Percentiles rank a stretch among this genome's conserved stretches.
Evolutionary conservation across 2,113 vertebrate genomes (phyloP).

Genomic region (Taxidea taxus): DNA sequence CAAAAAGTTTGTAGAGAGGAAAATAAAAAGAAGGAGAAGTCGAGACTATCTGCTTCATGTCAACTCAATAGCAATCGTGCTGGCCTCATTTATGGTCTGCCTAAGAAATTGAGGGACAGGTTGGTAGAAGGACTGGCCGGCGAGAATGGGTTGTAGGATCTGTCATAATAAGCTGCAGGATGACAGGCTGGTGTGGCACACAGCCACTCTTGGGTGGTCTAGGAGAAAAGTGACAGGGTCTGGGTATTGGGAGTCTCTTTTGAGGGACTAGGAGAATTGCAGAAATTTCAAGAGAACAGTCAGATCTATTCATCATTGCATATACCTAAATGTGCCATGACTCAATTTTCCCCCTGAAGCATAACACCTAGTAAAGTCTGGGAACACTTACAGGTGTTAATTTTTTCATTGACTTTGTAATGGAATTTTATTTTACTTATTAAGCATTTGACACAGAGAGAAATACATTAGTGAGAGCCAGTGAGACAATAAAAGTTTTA

Average conservation of each 20-base stretch:
- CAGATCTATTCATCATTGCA: constrained; percentile 51
- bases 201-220: constrained; percentile 5
- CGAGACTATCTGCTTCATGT: not conserved
- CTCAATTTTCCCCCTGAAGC: constrained; percentile 54
- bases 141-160: not conserved
- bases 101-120: constrained; percentile 20
- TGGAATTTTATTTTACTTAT: constrained; percentile 61
- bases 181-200: not conserved
- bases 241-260: not conserved
- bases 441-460: not conserved
- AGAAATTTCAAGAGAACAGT: constrained; percentile 54
- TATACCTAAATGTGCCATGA: constrained; percentile 27
- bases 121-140: not conserved
- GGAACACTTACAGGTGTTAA: constrained; percentile 56
- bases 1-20: not conserved
- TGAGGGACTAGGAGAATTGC: constrained; percentile 14
- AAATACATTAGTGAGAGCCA: constrained; percentile 19
- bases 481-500: constrained; percentile 40
- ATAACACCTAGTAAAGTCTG: constrained; percentile 73
- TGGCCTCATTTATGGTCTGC: constrained; percentile 6
- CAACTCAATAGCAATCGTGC: not conserved
- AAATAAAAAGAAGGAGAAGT: not conserved
- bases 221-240: not conserved
- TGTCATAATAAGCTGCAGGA: not conserved
- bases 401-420: constrained; percentile 51